These are phyloP conservation scores for Agrotis puta DNA, from an alignment of 2,888 invertebrate genomes.

Conservation along the genomic window DNA sequence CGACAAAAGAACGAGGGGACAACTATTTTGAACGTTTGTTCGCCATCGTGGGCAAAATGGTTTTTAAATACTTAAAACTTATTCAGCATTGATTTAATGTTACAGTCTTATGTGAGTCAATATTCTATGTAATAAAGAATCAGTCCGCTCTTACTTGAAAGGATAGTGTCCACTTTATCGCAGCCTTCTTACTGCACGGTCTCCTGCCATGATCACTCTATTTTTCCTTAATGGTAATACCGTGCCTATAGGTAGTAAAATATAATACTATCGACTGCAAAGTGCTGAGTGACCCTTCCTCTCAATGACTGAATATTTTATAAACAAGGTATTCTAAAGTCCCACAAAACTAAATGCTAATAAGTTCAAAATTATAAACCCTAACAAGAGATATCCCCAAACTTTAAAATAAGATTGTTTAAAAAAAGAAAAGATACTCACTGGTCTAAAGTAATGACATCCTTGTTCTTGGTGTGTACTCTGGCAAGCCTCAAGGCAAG, in stretches of 20 bases:
- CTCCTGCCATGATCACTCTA: slow-evolving; percentile 9
- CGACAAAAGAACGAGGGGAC: slow-evolving; percentile 54
- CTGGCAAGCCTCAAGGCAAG: slow-evolving; percentile 97
- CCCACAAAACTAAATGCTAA: slow-evolving; percentile 16
- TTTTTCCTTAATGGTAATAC: slow-evolving; percentile 16
- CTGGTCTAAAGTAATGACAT: slow-evolving; percentile 99
- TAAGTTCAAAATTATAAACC: slow-evolving; percentile 32
- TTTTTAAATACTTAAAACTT: slow-evolving; percentile 16
- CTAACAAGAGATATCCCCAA: slow-evolving; percentile 30
- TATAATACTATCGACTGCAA: slow-evolving; percentile 12
- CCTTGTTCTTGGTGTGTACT: slow-evolving; percentile 96
- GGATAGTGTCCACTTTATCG: slow-evolving; percentile 6
- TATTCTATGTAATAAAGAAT: slow-evolving; percentile 18
- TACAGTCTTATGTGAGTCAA: slow-evolving; percentile 5
- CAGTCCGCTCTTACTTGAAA: slow-evolving; percentile 20
- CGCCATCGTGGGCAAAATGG: slow-evolving; percentile 15
- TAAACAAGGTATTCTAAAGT: slow-evolving; percentile 7
- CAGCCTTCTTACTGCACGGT: background rate
- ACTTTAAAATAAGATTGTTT: slow-evolving; percentile 20
- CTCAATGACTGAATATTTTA: slow-evolving; percentile 31
- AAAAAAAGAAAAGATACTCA: slow-evolving; percentile 91
- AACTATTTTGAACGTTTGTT: slow-evolving; percentile 46
- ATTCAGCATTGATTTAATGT: slow-evolving; percentile 23
- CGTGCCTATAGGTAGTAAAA: background rate
- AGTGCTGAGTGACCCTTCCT: slow-evolving; percentile 43